phyloP scores from a whole-genome alignment of 2,888 invertebrate genomes.

The Drosophila peninsularis region DNA sequence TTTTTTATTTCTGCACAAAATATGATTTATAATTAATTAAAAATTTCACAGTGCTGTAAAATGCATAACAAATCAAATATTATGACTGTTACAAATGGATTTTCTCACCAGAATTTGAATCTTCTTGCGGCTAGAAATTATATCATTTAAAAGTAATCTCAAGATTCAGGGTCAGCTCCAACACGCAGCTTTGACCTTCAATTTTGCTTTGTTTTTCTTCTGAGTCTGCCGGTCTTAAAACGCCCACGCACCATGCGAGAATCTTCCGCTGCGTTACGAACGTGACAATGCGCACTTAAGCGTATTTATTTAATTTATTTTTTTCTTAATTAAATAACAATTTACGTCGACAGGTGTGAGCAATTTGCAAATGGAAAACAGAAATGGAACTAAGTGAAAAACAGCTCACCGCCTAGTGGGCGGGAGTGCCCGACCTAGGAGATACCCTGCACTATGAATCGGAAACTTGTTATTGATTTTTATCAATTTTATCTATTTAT shows the following conservation, averaged over 20 bases:
- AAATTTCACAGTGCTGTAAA: background rate
- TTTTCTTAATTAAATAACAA: constrained; percentile 42
- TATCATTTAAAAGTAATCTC: constrained; percentile 11
- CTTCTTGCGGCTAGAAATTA: background rate
- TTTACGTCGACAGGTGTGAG: constrained; percentile 30
- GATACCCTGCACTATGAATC: background rate
- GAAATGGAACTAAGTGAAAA: background rate
- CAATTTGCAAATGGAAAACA: constrained; percentile 25
- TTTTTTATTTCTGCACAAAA: background rate
- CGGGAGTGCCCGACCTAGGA: background rate
- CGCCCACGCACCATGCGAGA: constrained; percentile 22
- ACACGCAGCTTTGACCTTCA: constrained; percentile 11
- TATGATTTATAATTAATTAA: background rate
- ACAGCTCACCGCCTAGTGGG: background rate
- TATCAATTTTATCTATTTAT: no score
- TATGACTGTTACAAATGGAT: background rate
- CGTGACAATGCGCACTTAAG: constrained; percentile 39
- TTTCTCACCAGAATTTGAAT: background rate
- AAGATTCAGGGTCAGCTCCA: constrained; percentile 22
- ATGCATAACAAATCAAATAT: background rate
- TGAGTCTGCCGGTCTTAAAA: background rate
- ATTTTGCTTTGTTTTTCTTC: background rate
- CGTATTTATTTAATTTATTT: constrained; percentile 12
- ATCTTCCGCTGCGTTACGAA: constrained; percentile 17
- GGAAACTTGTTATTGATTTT: background rate